Base-by-base conservation (phyloP, 2,113 vertebrate species). In the Polypterus senegalus region DNA sequence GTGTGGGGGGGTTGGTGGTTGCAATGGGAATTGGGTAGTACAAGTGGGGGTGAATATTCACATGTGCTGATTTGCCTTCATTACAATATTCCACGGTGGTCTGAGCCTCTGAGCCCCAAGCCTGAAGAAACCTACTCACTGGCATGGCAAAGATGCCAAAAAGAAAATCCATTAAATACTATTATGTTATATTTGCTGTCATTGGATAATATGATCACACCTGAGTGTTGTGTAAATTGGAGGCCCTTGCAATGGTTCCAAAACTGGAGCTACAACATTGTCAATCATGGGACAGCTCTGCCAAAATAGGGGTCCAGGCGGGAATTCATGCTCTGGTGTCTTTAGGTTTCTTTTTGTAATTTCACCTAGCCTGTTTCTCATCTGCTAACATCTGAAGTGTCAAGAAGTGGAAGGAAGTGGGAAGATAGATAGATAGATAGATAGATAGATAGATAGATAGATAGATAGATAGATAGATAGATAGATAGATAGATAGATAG, bases 1-100 rank as follows among this genome's bases (percentile, higher is more conserved):
- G 66, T 64, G 59, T 46, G 63, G 48, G 27, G 27, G 74, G 66
- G 73, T 72, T 74, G 74, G 71, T 70, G 76, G 60, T 73, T 74
- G 73, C 76, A 78, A 77, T 70, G 72, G 72, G 68, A 74, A 76
- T 72, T 67, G 73, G 73, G 76, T 75, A 85, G 86, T 84, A 27
- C 27, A 27, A 27, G 27, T 27, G 27, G 27, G 27, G 27, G 84
- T 86, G 79, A 79, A 81, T 83, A 80, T 81, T 82, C 83, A 80
- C 79, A 75, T 77, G 77, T 74, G 61, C 79, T 85, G 82, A 84
- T 85, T 84, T 84, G 75, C 79, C 81, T 83, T 80, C 80, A 82
- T 82, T 81, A 84, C 78, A 87, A 76, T 71, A 83, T 78, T 80
- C 81, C 80, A 72, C 74, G 82, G 85, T 87, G 83, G 83, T 84